Base-by-base conservation (phyloP, 1,140 invertebrate species). In the Trichogramma pretiosum region DNA sequence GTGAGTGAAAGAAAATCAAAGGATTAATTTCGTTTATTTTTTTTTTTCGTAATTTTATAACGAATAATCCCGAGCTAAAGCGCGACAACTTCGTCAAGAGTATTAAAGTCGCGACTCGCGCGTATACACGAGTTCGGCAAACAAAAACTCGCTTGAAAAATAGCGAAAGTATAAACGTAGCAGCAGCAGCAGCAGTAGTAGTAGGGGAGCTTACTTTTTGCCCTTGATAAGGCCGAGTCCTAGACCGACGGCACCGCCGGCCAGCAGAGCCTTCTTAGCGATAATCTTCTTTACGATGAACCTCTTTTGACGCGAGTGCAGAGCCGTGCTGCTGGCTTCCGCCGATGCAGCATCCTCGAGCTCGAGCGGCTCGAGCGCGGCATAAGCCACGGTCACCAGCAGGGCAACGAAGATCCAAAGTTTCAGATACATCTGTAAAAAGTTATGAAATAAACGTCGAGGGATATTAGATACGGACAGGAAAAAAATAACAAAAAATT, bases 401-500 rank as follows among this genome's bases (percentile, higher is more conserved):
- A 37, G 18, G 7, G 24, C 24, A n/a, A 55, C 21, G 14, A 53
- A 11, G 11, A 62, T 7, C 1, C 57, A 18, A 8, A 33, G 30
- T 2, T 19, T 42, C 11, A 48, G 35, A 19, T 41, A 33, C 56
- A 62, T 63, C 59, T 62, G n/a, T n/a, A n/a, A n/a, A n/a, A n/a
- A n/a, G n/a, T n/a, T n/a, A n/a, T n/a, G n/a, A n/a, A n/a, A n/a
- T n/a, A n/a, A n/a, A n/a, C n/a, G n/a, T n/a, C n/a, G n/a, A n/a
- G n/a, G n/a, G n/a, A n/a, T n/a, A n/a, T n/a, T n/a, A n/a, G n/a
- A n/a, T n/a, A n/a, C n/a, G n/a, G n/a, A n/a, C n/a, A n/a, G n/a
- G n/a, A n/a, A n/a, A n/a, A n/a, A n/a, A n/a, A n/a, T n/a, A n/a
- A n/a, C n/a, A n/a, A n/a, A n/a, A n/a, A n/a, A n/a, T n/a, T n/a